Percentiles rank a stretch among this genome's conserved stretches.
Conservation (phyloP, 2,888 invertebrate species). For the Pseudococcus jackbeardsleyi region DNA sequence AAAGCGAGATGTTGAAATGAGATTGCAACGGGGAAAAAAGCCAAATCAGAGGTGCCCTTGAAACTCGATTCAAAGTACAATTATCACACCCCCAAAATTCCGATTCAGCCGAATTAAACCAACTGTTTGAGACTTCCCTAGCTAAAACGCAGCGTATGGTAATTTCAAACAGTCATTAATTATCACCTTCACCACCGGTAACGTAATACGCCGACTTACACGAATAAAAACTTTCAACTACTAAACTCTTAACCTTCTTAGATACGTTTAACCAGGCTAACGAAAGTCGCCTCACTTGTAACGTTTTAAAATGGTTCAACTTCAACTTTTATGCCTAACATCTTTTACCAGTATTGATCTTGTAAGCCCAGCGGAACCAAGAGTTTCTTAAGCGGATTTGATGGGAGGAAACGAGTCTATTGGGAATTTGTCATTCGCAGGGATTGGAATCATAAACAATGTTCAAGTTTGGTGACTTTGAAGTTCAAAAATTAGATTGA, state of each 20-base stretch:
- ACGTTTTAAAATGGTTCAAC: background rate
- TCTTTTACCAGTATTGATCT: slow-evolving; percentile 1
- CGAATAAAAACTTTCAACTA: background rate
- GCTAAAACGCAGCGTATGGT: background rate
- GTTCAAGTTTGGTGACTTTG: too few species aligned
- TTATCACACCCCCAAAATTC: background rate
- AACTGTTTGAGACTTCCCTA: background rate
- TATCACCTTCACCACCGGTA: background rate
- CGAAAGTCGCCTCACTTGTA: background rate
- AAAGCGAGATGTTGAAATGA: background rate
- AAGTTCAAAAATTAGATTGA: too few species aligned
- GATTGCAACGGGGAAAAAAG: background rate
- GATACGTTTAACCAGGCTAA: background rate
- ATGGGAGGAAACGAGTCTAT: background rate
- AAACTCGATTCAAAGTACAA: background rate
- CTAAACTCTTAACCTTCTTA: slow-evolving; percentile 28
- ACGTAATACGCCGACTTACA: background rate
- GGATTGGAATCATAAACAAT: background rate
- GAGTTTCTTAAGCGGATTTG: background rate
- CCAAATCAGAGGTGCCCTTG: background rate
- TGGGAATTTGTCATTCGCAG: background rate
- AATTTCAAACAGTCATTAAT: slow-evolving; percentile 14
- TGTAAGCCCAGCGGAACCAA: background rate
- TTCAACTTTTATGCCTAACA: background rate
- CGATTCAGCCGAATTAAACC: background rate